Conservation (phyloP, 37 sponge, comb jelly and placozoan species). For the Hexactinellida sp. region DNA sequence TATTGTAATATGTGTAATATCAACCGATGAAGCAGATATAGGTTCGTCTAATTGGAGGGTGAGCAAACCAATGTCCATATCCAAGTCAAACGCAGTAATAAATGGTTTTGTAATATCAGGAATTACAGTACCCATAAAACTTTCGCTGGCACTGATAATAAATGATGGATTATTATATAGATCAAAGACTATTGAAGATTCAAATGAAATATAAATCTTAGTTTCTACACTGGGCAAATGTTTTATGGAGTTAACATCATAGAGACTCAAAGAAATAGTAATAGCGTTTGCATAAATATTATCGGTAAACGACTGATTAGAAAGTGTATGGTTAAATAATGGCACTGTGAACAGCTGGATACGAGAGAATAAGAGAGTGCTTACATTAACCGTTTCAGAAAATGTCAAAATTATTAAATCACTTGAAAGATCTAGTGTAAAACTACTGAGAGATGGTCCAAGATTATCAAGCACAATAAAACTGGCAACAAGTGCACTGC, state of each 20-base stretch:
- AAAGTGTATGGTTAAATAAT: not conserved
- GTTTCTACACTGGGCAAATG: not conserved
- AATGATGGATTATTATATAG: not conserved
- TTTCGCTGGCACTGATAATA: not conserved
- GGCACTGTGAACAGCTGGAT: not conserved
- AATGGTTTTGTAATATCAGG: constrained; percentile 36
- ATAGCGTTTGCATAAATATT: not conserved
- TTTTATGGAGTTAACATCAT: not conserved
- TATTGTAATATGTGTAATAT: constrained; percentile 33
- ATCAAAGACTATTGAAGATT: not conserved
- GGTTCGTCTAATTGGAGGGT: constrained; percentile 66
- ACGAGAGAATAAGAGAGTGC: constrained; percentile 19
- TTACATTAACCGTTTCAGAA: constrained; percentile 33
- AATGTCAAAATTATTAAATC: constrained; percentile 24
- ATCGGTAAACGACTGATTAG: not conserved
- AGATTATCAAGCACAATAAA: constrained; percentile 20
- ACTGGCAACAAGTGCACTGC: constrained; percentile 11
- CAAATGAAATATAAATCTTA: not conserved
- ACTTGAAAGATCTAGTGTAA: constrained; percentile 28
- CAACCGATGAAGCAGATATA: constrained; percentile 31
- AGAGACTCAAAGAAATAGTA: not conserved
- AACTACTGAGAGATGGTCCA: constrained; percentile 22
- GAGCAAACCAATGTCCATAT: constrained; percentile 67
- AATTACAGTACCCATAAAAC: constrained; percentile 19
- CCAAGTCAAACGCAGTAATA: constrained; percentile 45